Percentiles rank a stretch among this genome's conserved stretches.
phyloP scores from a whole-genome alignment of 2,888 invertebrate species.

The Mycogona germanica region DNA sequence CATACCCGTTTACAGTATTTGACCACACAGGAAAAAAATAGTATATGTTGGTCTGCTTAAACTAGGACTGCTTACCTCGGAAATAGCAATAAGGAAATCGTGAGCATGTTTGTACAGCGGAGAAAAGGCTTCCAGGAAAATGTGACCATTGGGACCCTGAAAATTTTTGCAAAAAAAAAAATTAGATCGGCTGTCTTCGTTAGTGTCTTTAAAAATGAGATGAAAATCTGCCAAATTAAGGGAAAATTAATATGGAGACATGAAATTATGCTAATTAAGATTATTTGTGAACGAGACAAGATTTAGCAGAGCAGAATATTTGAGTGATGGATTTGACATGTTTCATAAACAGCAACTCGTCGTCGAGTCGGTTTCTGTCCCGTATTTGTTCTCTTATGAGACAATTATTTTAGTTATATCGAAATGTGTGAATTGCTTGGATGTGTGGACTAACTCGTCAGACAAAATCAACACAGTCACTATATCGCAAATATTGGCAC shows the following conservation, averaged over 20 bases:
- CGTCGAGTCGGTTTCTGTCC: too few species aligned
- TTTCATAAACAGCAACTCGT: too few species aligned
- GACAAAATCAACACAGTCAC: too few species aligned
- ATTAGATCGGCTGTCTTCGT: constrained; percentile 7
- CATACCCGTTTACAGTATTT: not conserved
- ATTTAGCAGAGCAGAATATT: too few species aligned
- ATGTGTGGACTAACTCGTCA: too few species aligned
- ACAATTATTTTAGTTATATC: too few species aligned
- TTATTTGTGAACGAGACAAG: not conserved
- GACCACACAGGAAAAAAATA: not conserved
- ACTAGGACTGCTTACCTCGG: constrained; percentile 52
- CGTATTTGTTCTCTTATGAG: too few species aligned
- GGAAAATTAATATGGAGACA: not conserved
- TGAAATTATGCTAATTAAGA: not conserved
- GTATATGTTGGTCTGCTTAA: too few species aligned
- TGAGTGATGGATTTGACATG: too few species aligned
- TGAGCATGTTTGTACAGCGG: constrained; percentile 99
- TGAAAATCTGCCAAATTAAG: not conserved
- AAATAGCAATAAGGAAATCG: constrained; percentile 96
- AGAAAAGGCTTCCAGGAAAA: constrained; percentile 96
- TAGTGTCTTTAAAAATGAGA: not conserved
- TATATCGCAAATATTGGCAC: too few species aligned
- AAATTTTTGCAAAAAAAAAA: constrained; percentile 22
- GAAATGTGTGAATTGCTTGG: too few species aligned
- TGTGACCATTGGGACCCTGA: constrained; percentile 92